Evolutionary conservation across 2,113 vertebrate genomes (phyloP).

Genomic region (Larimichthys polyactis): DNA sequence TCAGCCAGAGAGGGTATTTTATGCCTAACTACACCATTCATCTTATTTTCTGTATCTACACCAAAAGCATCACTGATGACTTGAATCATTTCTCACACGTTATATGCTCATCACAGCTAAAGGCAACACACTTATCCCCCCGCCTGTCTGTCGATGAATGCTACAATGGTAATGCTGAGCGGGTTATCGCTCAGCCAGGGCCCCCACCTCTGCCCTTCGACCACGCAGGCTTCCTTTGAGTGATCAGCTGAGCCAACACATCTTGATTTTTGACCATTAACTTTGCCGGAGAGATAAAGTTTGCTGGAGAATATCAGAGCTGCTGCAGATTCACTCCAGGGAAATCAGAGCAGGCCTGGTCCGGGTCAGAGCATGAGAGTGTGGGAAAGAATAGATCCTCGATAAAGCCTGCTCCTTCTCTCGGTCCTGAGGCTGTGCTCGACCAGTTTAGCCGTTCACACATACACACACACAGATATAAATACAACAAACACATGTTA

Average conservation of each 20-base stretch:
- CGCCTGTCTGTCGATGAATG: conserved; percentile 27
- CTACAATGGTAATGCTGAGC: conserved; percentile 28
- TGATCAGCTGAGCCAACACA: conserved; percentile 56
- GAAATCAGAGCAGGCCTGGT: conserved; percentile 77
- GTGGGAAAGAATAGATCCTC: conserved; percentile 79
- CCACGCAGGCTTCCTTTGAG: neutral
- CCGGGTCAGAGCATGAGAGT: conserved; percentile 68
- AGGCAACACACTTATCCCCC: conserved; percentile 29
- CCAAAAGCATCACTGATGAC: neutral
- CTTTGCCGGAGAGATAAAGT: conserved; percentile 69
- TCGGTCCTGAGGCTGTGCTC: conserved; percentile 51
- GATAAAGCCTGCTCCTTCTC: conserved; percentile 61
- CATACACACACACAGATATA: neutral
- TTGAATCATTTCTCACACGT: conserved; percentile 8
- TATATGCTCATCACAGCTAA: conserved; percentile 33
- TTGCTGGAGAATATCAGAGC: conserved; percentile 63
- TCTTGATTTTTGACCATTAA: conserved; percentile 69
- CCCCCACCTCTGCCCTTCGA: neutral
- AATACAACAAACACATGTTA: conserved; percentile 16
- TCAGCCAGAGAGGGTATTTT: neutral
- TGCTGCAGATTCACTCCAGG: conserved; percentile 60
- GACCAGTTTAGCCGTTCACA: neutral
- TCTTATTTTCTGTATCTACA: neutral
- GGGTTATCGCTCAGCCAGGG: conserved; percentile 31
- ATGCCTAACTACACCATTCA: too few species aligned